Evolutionary conservation across 1,140 invertebrate genomes (phyloP), one percentile per base, ranked within the genome.

Genomic region (Brachionus asplanchnoidis): DNA sequence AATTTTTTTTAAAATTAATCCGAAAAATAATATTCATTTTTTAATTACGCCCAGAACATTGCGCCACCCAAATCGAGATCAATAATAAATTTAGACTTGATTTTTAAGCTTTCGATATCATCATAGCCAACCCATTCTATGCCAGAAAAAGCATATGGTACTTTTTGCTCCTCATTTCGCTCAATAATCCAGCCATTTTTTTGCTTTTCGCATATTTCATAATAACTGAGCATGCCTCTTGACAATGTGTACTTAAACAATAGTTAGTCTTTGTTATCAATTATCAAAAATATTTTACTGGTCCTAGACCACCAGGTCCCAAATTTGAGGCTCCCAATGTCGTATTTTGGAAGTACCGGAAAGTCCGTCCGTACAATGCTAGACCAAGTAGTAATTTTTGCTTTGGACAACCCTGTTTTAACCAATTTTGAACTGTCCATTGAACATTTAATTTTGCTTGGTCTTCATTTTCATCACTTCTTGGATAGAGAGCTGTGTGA

Each of bases 181-280:
- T 86, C 84, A 32, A 85, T 32, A 17, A 36, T 80, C 78, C 78
- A 80, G 26, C 78, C 78, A 20, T 87, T 75, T 53, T 87, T 86
- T 50, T 84, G 86, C 17, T 87, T 86, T 80, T 87, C 86, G 82
- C 87, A 88, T 14, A 87, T 86, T 87, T 88, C 95, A 89, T 96
- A 95, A 87, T 95, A 97, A n/a, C 95, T 94, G 88, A 97, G 89
- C 93, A 96, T 95, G 86, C 96, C 96, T 0, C 94, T 93, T 89
- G 97, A 94, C 70, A 92, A 92, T 0, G 95, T 96, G 85, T 93
- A 93, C 86, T 95, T 93, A 3, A 17, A 36, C 17, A 56, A 56
- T 28, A 80, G n/a, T 46, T n/a, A 53, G 17, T 65, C 20, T 17
- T 60, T 42, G 12, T 80, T 80, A 26, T 6, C 14, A 26, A n/a